phyloP scores from a whole-genome alignment of 2,888 invertebrate species.

The Ptychoptera contaminata region DNA sequence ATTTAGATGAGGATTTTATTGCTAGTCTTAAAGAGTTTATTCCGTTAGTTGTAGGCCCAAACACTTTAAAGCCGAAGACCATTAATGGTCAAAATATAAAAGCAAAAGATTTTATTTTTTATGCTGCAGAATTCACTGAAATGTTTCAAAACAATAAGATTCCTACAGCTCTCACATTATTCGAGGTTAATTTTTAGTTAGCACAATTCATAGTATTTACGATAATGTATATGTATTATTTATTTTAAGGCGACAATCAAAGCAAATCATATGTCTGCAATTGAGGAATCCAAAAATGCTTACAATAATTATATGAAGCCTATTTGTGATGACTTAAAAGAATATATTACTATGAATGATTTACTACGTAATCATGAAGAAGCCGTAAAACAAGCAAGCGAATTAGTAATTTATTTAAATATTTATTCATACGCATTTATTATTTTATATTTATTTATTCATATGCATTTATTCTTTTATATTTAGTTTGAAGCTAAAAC shows the following conservation, averaged over 20 bases:
- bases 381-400: not conserved
- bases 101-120: not conserved
- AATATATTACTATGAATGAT: not conserved
- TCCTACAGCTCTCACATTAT: too few relatives aligned
- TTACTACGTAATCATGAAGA: not conserved
- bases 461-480: not conserved
- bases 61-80: not conserved
- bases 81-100: not conserved
- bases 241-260: not conserved
- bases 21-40: not conserved
- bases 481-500: not conserved
- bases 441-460: not conserved
- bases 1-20: not conserved
- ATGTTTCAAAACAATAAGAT: not conserved
- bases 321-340: not conserved
- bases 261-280: not conserved
- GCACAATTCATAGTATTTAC: too few relatives aligned
- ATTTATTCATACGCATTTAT: not conserved
- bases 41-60: not conserved
- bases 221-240: not conserved
- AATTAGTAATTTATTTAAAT: not conserved
- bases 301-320: not conserved
- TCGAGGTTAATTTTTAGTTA: too few relatives aligned
- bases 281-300: not conserved
- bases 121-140: not conserved